Base-by-base conservation (phyloP, 2,888 invertebrate genomes). In the Trichacis sp. region DNA sequence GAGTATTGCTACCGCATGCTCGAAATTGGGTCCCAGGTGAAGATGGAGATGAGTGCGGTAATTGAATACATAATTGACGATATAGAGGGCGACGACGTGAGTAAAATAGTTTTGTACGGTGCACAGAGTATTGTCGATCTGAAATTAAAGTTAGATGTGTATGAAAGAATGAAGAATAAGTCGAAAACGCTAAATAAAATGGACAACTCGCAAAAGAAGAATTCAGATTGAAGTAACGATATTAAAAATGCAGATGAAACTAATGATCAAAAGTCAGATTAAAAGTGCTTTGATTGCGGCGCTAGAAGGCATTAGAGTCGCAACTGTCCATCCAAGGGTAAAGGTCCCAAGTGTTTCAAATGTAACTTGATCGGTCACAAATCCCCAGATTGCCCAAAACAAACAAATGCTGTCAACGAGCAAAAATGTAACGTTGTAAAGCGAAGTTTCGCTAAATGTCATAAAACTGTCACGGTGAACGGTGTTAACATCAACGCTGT, bases 1-100 rank as follows among this genome's bases (percentile, higher is more conserved):
- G 65, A 68, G n/a, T 68, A 64, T 6, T 58, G 56, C 8, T 68
- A 62, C 18, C 38, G 33, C 14, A 64, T 68, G 68, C 2, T 62
- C 11, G 61, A 61, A 8, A 55, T 69, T 6, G 66, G 48, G 0
- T 14, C 58, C 1, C 55, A 63, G 14, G 63, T 48, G 6, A 18
- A 64, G 11, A 48, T 68, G 29, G 64, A 70, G 9, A 46, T 47
- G 4, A n/a, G 38, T 2, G 46, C 59, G 1, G 29, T 64, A 0
- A 66, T 68, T 6, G 46, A 54, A 12, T 67, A 68, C 15, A 62
- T 69, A n/a, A 62, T 67, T 5, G 60, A 66, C 18, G 67, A 64
- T 2, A 20, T 68, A 5, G 45, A 63, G 24, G 61, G 63, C 38
- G 56, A 58, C 11, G 61, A 60, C 9, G 30, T 15, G 0, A 58